phyloP scores from a whole-genome alignment of 2,797 vertebrate species.

The Atherinosoma microstoma region DNA sequence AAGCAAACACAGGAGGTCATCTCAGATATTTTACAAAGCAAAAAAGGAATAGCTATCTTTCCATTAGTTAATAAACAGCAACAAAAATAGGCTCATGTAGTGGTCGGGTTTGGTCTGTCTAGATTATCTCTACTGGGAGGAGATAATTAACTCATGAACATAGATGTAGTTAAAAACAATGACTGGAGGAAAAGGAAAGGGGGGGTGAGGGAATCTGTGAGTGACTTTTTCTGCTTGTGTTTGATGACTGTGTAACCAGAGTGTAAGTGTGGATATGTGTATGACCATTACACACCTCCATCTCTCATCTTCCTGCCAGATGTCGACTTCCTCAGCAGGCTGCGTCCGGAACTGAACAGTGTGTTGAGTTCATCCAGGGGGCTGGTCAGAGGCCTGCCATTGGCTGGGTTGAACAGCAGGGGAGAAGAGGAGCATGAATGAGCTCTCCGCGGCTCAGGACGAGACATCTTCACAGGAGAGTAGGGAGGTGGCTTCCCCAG shows the following conservation, averaged over 20 bases:
- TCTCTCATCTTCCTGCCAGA: slow-evolving; percentile 93
- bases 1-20: not conserved
- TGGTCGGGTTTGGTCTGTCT: not conserved
- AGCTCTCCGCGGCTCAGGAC: slow-evolving; percentile 86
- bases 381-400: slow-evolving; percentile 89
- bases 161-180: slow-evolving; percentile 47
- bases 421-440: slow-evolving; percentile 88
- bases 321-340: slow-evolving; percentile 90
- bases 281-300: slow-evolving; percentile 75
- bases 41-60: not conserved
- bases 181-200: slow-evolving; percentile 3
- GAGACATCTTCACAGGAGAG: slow-evolving; percentile 88
- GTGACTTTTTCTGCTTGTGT: not conserved
- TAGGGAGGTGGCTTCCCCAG: slow-evolving; percentile 84
- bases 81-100: slow-evolving; percentile 4
- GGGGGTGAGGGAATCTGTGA: not conserved
- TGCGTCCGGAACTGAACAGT: slow-evolving; percentile 93
- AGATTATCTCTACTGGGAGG: not conserved
- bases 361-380: slow-evolving; percentile 95
- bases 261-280: not conserved
- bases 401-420: slow-evolving; percentile 89
- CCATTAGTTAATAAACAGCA: not conserved
- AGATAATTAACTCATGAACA: slow-evolving; percentile 8
- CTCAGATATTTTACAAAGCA: not conserved
- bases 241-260: not conserved